Conservation (phyloP, 2,797 vertebrate species). For the Caiman crocodilus region DNA sequence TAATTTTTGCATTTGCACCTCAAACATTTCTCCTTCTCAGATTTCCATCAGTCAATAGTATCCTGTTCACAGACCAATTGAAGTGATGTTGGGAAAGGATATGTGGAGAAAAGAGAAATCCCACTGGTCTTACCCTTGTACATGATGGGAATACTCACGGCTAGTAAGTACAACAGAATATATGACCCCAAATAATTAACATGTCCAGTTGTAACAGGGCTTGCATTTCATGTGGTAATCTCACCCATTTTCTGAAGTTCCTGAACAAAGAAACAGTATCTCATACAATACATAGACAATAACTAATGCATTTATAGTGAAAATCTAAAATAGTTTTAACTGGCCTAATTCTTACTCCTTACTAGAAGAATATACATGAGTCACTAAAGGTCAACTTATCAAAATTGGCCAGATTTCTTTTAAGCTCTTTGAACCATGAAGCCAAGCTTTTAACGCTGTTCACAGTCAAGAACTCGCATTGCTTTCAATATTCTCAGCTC, state of each 20-base stretch:
- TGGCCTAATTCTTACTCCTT: not conserved
- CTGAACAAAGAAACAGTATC: not conserved
- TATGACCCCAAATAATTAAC: not conserved
- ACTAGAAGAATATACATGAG: not conserved
- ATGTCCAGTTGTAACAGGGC: not conserved
- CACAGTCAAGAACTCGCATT: not conserved
- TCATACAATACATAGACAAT: not conserved
- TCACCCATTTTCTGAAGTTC: not conserved
- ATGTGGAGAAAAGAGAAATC: not conserved
- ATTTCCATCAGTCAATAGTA: not conserved
- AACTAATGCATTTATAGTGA: not conserved
- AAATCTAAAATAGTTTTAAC: constrained; percentile 17
- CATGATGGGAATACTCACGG: not conserved
- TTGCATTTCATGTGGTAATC: not conserved
- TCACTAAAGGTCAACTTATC: not conserved
- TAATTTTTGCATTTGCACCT: not conserved
- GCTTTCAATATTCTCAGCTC: not conserved
- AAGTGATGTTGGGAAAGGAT: not conserved
- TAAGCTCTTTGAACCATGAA: not conserved
- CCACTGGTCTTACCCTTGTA: not conserved
- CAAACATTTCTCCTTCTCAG: not conserved
- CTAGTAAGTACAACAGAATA: not conserved
- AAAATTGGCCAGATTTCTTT: not conserved
- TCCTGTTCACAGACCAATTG: not conserved
- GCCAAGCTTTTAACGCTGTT: not conserved